Evolutionary conservation across 35 echinoderm and acorn worm genomes (phyloP), one percentile per base, ranked within the genome.

Genomic region (Holothuria glaberrima): DNA sequence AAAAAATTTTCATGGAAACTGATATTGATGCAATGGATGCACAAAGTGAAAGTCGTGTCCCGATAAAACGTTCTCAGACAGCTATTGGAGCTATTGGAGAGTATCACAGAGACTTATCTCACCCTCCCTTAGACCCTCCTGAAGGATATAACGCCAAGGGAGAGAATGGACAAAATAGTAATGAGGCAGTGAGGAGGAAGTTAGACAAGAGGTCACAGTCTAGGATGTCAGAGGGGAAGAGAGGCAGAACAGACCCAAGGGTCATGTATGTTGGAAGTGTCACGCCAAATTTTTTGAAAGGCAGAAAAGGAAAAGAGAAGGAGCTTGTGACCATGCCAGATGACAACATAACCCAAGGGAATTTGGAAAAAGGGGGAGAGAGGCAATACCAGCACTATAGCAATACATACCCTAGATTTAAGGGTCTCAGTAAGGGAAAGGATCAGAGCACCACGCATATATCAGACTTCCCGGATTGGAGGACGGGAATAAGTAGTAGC

Each of bases 381-480:
- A 21, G 30, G 21, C 54, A 84, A 25, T 59, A 58, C 22, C 52
- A 54, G 54, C 12, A 24, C 16, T 63, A 84, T 56, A 84, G 80
- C 59, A 84, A 84, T 63, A 84, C 80, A 12, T 84, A 84, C 20
- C 80, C 80, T 0, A 84, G 80, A 57, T 61, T 84, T 32, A 84
- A 84, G 31, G 52, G 54, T 14, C 52, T 36, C 21, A 36, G 24
- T 52, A 24, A 30, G 12, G 13, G 26, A 21, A 59, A 61, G 56
- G 80, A 84, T 28, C 80, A 54, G 9, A 63, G 80, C 20, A 61
- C 14, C 54, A 84, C 30, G 57, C 80, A 84, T 32, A 26, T 13
- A 22, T 84, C 80, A 21, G 85, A 87, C n/a, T 87, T 87, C n/a
- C 85, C 85, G 0, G 85, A 87, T n/a, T 87, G 85, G 85, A 84